Evolutionary conservation across 2,888 invertebrate genomes (phyloP).

Genomic region (Asteroscopus sphinx): DNA sequence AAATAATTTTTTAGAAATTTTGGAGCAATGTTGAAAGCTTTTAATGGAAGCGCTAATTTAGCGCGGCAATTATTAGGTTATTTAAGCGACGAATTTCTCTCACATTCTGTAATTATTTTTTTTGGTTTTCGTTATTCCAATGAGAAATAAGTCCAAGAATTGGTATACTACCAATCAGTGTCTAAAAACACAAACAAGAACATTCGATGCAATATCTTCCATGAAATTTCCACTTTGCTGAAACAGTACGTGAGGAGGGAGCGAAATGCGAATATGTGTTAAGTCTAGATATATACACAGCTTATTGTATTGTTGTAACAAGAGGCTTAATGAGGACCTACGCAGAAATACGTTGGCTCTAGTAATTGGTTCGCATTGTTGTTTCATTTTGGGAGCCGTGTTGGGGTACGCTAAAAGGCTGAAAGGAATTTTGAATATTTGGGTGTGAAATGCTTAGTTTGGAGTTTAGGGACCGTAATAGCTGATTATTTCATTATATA

Average conservation of each 20-base stretch:
- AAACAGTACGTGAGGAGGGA: constrained; percentile 44
- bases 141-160: neutral
- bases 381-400: constrained; percentile 34
- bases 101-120: too few relatives aligned
- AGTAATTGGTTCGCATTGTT: constrained; percentile 48
- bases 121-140: too few relatives aligned
- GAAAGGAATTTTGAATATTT: constrained; percentile 39
- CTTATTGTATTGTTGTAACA: constrained; percentile 47
- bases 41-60: too few relatives aligned
- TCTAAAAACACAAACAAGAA: constrained; percentile 32
- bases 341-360: constrained; percentile 21
- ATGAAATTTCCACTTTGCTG: constrained; percentile 47
- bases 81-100: constrained; percentile 3
- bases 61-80: too few relatives aligned
- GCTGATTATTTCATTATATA: constrained; percentile 24
- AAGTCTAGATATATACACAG: constrained; percentile 24
- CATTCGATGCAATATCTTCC: constrained; percentile 26
- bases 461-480: constrained; percentile 6
- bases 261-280: constrained; percentile 25
- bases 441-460: constrained; percentile 31
- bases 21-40: neutral
- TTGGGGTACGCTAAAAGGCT: constrained; percentile 22
- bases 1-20: neutral
- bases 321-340: constrained; percentile 45
- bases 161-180: constrained; percentile 10